Evolutionary conservation across 2,888 invertebrate genomes (phyloP), one percentile per base, ranked within the genome.

Genomic region (Zootermopsis nevadensis): DNA sequence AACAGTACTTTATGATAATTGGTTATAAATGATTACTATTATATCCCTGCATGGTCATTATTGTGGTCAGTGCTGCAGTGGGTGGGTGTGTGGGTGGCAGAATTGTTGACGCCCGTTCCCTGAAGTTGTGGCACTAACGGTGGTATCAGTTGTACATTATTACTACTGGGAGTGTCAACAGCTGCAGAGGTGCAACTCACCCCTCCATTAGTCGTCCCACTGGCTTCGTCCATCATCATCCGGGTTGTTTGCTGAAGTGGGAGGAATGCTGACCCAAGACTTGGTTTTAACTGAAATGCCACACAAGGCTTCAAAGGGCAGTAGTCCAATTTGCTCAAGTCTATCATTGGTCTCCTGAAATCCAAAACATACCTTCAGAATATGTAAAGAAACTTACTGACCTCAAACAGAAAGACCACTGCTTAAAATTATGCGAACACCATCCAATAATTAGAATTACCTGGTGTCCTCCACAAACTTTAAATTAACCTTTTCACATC

Each of bases 401-500:
- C 19, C 4, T 48, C 48, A 15, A 4, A 22, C 19, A 15, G 2
- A 4, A 48, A 38, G 10, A 48, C 19, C 19, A 48, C 48, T 48
- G n/a, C n/a, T n/a, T n/a, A n/a, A n/a, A n/a, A n/a, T n/a, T n/a
- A n/a, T n/a, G n/a, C n/a, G 3, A 7, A 48, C 4, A 19, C 19
- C 48, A 48, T 48, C 19, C 22, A 38, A 69, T 2, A 30, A 27
- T 33, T 22, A 82, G 42, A 86, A 87, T 87, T 87, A 92, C 92
- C 91, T 91, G 87, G 89, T 89, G 88, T 93, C 93, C 88, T 93
- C 93, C 83, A 91, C 91, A 86, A 92, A 92, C 89, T 94, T 95
- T 85, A 95, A 91, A 88, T 93, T 94, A 86, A 95, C 95, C 91
- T 94, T 95, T 91, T 97, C 96, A 92, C 96, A 97, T 88, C 97